Evolutionary conservation across 1,140 invertebrate species (phyloP).

Genomic region (Pectinophora gossypiella): DNA sequence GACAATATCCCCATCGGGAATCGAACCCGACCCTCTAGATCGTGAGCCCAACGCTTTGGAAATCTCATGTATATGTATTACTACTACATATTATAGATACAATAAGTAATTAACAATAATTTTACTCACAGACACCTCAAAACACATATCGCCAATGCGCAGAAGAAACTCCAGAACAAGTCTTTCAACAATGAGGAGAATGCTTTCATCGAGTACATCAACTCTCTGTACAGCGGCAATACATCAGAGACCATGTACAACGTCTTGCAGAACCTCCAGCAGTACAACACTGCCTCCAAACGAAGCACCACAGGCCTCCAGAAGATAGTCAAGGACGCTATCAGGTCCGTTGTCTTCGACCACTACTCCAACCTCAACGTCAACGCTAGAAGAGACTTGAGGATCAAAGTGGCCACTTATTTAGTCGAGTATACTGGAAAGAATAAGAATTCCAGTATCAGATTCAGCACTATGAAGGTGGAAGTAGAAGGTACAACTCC

Average conservation of each 20-base stretch:
- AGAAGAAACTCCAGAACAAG: too few relatives aligned
- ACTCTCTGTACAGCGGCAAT: conserved; percentile 29
- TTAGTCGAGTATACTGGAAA: background rate
- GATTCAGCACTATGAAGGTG: too few relatives aligned
- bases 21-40: too few relatives aligned
- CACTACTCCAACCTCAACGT: conserved; percentile 20
- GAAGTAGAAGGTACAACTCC: too few relatives aligned
- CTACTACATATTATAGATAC: conserved; percentile 17
- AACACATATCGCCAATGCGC: conserved; percentile 4
- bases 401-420: conserved; percentile 7
- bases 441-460: too few relatives aligned
- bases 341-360: conserved; percentile 21
- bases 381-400: conserved; percentile 12
- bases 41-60: too few relatives aligned
- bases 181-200: too few relatives aligned
- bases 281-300: background rate
- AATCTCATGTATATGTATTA: background rate
- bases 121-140: background rate
- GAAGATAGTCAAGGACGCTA: conserved; percentile 13
- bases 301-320: background rate
- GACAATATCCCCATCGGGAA: too few relatives aligned
- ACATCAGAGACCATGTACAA: background rate
- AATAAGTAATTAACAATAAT: background rate
- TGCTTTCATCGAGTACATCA: conserved; percentile 9
- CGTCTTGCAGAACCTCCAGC: background rate